Base-by-base conservation (phyloP, 2,797 vertebrate species). In the Pygocentrus nattereri region DNA sequence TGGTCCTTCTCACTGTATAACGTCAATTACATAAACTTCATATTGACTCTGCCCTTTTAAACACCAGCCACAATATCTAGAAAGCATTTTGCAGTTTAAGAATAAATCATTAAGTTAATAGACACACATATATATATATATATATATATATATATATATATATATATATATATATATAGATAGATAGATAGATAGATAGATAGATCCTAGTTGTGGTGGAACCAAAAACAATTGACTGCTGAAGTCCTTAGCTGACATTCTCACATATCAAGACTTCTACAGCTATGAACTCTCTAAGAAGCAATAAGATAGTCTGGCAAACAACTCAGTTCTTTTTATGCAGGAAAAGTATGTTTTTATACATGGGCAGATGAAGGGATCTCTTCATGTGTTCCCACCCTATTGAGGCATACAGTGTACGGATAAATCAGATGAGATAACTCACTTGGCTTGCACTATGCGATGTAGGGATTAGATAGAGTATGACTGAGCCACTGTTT, bases 361-460 rank as follows among this genome's bases (percentile, higher is more conserved):
- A 41, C n/a, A 73, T 7, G 18, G 21, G 27, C 50, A n/a, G 19
- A 38, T 31, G 18, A 31, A 31, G 21, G 21, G 71, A 73, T 23
- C n/a, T 15, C 15, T 38, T 56, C 5, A 58, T 6, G 13, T 16
- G 21, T 58, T 74, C 72, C 72, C 72, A 59, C 72, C 72, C 72
- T 41, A 21, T 19, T 59, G 54, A 58, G 54, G 23, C 72, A 11
- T 44, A 74, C 30, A 58, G 52, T 4, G 1, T 25, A 25, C 5
- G 18, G 31, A 74, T 59, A 74, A 59, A 74, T 74, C 54, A 74
- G 54, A 74, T 74, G 52, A 74, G 54, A 41, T 59, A 72, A 74
- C 12, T 58, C 21, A n/a, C n/a, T 44, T 58, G 34, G 72, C 54
- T 1, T 27, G n/a, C 31, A 19, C 72, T 15, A 19, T 21, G 44